Evolutionary conservation across 2,113 vertebrate species (phyloP).

Genomic region (Romanogobio albipinnatus): DNA sequence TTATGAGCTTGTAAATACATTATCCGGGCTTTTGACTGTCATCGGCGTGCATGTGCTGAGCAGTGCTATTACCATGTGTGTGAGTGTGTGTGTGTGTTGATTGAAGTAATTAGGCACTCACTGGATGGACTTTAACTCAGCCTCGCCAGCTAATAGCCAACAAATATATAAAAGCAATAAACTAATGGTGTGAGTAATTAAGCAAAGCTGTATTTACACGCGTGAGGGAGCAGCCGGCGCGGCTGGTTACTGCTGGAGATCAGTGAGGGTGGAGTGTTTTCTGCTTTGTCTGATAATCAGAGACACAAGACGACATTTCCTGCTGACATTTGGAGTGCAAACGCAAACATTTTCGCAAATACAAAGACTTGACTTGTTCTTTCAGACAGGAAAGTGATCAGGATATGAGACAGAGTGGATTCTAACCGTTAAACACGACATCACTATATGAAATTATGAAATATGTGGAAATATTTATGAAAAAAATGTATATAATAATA

Average conservation of each 20-base stretch:
- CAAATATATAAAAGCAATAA: conserved; percentile 74
- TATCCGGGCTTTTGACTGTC: conserved; percentile 49
- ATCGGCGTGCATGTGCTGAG: conserved; percentile 17
- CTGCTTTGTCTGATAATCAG: conserved; percentile 41
- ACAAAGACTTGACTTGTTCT: too few relatives aligned
- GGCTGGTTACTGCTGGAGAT: conserved; percentile 23
- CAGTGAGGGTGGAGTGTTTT: conserved; percentile 44
- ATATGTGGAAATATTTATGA: too few relatives aligned
- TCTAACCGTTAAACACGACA: too few relatives aligned
- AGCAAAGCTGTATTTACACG: conserved; percentile 66
- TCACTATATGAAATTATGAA: too few relatives aligned
- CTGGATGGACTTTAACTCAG: conserved; percentile 65
- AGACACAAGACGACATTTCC: not conserved
- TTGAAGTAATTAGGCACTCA: conserved; percentile 64
- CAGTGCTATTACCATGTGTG: conserved; percentile 38
- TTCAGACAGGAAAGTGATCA: too few relatives aligned
- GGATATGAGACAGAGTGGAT: too few relatives aligned
- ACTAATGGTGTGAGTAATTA: conserved; percentile 77
- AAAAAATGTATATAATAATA: too few relatives aligned
- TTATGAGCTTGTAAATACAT: conserved; percentile 58
- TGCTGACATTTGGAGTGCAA: not conserved
- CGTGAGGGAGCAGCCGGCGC: conserved; percentile 59
- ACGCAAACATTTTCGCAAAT: not conserved
- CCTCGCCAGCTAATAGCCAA: conserved; percentile 68
- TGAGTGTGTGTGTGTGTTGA: conserved; percentile 53